A percentile compares a stretch with the other conserved stretches of the same genome.
Conservation (phyloP, 1,140 invertebrate genomes). For the Zaprionus inermis region DNA sequence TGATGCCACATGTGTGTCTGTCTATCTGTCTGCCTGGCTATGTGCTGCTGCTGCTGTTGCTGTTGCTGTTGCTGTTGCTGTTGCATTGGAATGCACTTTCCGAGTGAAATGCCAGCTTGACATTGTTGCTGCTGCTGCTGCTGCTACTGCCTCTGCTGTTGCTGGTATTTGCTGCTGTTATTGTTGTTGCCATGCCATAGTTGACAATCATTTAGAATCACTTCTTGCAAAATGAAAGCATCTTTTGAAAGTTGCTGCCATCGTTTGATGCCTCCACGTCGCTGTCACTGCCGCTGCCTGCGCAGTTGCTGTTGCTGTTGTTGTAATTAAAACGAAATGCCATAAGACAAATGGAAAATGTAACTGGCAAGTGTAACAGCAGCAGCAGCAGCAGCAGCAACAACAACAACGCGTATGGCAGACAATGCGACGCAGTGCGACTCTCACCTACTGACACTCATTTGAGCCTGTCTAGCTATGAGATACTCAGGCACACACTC, state of each 20-base stretch:
- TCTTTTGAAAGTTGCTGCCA: slow-evolving; percentile 79
- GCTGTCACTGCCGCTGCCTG: slow-evolving; percentile 27
- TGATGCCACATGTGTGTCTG: slow-evolving; percentile 47
- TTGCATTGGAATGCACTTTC: slow-evolving; percentile 78
- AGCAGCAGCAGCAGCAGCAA: slow-evolving; percentile 17
- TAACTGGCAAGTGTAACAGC: slow-evolving; percentile 73
- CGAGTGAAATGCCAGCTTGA: slow-evolving; percentile 79
- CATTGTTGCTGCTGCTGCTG: slow-evolving; percentile 61
- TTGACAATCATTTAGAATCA: slow-evolving; percentile 83
- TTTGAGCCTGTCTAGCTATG: slow-evolving; percentile 49
- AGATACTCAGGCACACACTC: slow-evolving; percentile 20
- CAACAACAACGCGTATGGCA: slow-evolving; percentile 24
- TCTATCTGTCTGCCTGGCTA: slow-evolving; percentile 24
- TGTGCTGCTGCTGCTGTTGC: slow-evolving; percentile 50
- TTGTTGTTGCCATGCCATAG: slow-evolving; percentile 76
- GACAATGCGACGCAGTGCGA: slow-evolving; percentile 51
- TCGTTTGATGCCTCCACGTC: slow-evolving; percentile 47
- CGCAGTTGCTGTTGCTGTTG: slow-evolving; percentile 52
- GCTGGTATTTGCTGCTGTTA: slow-evolving; percentile 49
- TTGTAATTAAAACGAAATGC: slow-evolving; percentile 81
- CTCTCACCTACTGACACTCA: slow-evolving; percentile 80
- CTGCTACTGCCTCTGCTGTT: slow-evolving; percentile 19
- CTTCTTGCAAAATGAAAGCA: slow-evolving; percentile 81
- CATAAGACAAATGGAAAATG: slow-evolving; percentile 81
- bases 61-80: slow-evolving; percentile 49